A percentile compares a stretch with the other conserved stretches of the same genome.
These are phyloP conservation scores for Cuniculus paca DNA, from an alignment of 2,797 vertebrate species.

Conservation along the genomic window DNA sequence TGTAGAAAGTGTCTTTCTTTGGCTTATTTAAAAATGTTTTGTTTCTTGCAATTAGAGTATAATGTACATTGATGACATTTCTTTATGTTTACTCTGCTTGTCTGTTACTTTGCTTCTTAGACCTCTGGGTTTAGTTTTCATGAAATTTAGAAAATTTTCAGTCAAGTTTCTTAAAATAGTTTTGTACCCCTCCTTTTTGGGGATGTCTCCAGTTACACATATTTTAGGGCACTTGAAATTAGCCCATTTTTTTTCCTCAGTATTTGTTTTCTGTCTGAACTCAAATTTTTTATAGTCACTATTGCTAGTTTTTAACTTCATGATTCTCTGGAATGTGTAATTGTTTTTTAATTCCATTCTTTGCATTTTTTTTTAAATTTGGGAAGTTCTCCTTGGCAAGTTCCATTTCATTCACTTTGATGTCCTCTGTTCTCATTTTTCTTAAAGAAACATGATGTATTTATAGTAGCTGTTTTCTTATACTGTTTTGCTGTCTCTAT, in stretches of 20 bases:
- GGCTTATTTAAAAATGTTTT: neutral
- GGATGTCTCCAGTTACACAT: neutral
- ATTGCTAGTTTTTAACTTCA: neutral
- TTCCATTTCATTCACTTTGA: neutral
- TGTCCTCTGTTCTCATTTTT: neutral
- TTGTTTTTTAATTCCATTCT: neutral
- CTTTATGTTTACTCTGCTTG: conserved; percentile 2
- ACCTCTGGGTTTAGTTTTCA: neutral
- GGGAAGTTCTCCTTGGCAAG: neutral
- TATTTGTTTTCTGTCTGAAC: neutral
- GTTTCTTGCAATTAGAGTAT: neutral
- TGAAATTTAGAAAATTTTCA: conserved; percentile 13
- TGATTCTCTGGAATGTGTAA: neutral
- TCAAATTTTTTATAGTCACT: conserved; percentile 43
- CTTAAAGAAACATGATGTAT: neutral
- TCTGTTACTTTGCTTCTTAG: neutral
- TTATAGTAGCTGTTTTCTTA: neutral
- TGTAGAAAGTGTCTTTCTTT: neutral
- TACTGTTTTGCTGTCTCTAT: neutral
- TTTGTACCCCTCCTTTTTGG: neutral
- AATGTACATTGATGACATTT: neutral
- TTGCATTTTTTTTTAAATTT: neutral
- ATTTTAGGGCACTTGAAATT: neutral
- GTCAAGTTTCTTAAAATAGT: neutral
- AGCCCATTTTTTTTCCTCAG: neutral